phyloP scores from a whole-genome alignment of 2,888 invertebrate genomes.

The Protonemura montana region DNA sequence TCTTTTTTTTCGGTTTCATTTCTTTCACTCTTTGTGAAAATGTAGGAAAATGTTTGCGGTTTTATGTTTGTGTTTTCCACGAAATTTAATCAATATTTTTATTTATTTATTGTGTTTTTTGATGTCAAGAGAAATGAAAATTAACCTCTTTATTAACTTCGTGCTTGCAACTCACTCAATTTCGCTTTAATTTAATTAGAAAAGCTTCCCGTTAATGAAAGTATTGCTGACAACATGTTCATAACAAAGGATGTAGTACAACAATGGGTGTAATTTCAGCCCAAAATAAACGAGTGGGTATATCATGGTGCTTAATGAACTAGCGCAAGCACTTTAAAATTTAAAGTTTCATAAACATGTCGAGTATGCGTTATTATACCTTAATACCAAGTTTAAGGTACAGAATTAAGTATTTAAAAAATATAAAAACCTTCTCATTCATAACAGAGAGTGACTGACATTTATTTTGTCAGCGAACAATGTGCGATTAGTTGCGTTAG shows the following conservation, averaged over 20 bases:
- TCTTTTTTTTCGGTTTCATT: neutral
- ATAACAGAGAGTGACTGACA: too few species aligned
- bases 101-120: too few species aligned
- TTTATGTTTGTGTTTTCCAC: neutral
- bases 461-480: too few species aligned
- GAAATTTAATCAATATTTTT: neutral
- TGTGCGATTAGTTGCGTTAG: too few species aligned
- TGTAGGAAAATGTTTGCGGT: neutral
- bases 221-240: neutral
- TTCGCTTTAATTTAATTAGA: neutral
- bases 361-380: neutral
- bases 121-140: too few species aligned
- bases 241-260: neutral
- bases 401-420: conserved; percentile 1
- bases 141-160: too few species aligned
- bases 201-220: neutral
- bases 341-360: conserved; percentile 18
- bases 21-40: neutral
- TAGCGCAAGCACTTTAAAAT: conserved; percentile 14
- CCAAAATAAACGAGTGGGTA: neutral
- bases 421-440: neutral
- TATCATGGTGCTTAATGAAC: neutral
- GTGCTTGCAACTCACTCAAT: neutral
- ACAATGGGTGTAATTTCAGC: neutral
- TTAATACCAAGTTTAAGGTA: neutral